Evolutionary conservation across 1,140 invertebrate species (phyloP).

Genomic region (Pemphigus obesinymphae): DNA sequence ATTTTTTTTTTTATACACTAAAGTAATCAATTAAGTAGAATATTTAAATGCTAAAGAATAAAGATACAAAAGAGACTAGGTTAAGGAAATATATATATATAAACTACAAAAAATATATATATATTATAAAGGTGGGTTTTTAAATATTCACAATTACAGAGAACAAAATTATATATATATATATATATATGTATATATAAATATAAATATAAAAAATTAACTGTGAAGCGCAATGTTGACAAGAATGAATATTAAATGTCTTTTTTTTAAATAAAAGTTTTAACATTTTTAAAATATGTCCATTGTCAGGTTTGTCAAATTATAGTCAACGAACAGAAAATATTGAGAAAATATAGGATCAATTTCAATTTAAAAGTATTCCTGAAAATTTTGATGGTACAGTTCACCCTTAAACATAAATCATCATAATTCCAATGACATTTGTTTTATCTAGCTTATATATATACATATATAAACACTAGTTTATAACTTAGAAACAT

Average conservation of each 20-base stretch:
- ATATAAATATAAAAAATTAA: conserved; percentile 16
- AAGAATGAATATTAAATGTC: not conserved
- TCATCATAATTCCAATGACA: not conserved
- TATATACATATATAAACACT: not conserved
- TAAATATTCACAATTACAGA: conserved; percentile 1
- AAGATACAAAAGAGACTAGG: conserved; percentile 38
- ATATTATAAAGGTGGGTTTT: conserved; percentile 16
- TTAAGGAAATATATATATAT: conserved; percentile 28
- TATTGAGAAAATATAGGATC: not conserved
- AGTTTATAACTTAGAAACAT: not conserved
- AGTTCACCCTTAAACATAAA: not conserved
- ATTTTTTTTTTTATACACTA: not conserved
- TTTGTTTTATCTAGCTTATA: not conserved
- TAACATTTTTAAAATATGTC: conserved; percentile 12
- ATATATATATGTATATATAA: conserved; percentile 1
- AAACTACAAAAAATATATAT: conserved; percentile 35
- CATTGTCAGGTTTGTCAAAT: not conserved
- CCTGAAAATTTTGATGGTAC: not conserved
- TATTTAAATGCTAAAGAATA: not conserved
- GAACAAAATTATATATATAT: conserved; percentile 13
- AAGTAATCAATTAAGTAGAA: conserved; percentile 15
- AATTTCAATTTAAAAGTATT: conserved; percentile 14
- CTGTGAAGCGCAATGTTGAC: not conserved
- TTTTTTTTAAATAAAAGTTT: not conserved
- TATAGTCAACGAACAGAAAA: not conserved